These are phyloP conservation scores for Bos javanicus DNA, from an alignment of 2,113 vertebrate species.

Conservation along the genomic window DNA sequence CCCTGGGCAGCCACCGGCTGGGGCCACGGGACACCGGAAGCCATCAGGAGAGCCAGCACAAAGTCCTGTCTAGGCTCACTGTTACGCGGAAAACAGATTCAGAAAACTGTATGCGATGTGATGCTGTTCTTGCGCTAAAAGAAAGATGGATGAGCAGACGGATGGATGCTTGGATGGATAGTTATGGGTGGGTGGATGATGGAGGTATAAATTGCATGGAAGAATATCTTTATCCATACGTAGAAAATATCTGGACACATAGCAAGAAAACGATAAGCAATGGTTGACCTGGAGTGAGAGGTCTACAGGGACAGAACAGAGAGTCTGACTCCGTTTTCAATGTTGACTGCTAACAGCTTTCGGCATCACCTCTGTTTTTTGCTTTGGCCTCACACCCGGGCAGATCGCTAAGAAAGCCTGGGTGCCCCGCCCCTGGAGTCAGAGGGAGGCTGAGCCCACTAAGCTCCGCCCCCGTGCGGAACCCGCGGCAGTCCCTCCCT, in stretches of 20 bases:
- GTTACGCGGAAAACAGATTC: background rate
- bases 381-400: background rate
- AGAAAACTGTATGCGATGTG: fast-evolving
- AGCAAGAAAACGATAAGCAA: fast-evolving
- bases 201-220: too few species aligned
- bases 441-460: fast-evolving
- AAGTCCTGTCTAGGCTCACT: background rate
- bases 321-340: fast-evolving
- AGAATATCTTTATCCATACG: too few species aligned
- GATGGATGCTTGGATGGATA: background rate
- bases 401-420: background rate
- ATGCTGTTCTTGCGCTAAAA: background rate
- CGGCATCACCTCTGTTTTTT: fast-evolving
- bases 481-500: fast-evolving
- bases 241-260: too few species aligned
- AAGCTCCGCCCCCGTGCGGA: fast-evolving
- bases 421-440: too few species aligned
- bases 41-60: background rate
- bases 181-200: background rate
- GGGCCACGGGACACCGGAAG: too few species aligned
- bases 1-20: too few species aligned
- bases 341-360: background rate
- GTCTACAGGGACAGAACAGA: too few species aligned
- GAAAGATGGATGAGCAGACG: background rate
- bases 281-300: fast-evolving